phyloP scores from a whole-genome alignment of 2,797 vertebrate genomes.

The Enoplosus armatus region DNA sequence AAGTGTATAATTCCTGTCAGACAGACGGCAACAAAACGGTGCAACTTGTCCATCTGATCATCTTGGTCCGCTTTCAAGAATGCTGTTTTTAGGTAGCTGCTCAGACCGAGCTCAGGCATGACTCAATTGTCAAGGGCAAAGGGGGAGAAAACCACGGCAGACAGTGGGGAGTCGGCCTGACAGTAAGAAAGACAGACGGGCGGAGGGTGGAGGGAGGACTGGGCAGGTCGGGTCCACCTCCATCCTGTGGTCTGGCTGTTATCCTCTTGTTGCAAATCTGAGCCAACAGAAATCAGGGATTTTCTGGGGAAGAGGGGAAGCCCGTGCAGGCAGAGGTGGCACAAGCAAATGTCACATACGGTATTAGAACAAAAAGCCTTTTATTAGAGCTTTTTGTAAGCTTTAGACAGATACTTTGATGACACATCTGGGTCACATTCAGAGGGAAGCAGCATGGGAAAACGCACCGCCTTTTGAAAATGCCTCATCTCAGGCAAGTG shows the following conservation, averaged over 20 bases:
- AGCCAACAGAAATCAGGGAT: slow-evolving; percentile 52
- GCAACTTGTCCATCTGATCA: slow-evolving; percentile 26
- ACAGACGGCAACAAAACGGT: background rate
- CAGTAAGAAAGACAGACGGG: slow-evolving; percentile 54
- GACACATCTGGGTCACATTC: slow-evolving; percentile 60
- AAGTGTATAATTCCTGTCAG: slow-evolving; percentile 16
- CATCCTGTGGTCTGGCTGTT: slow-evolving; percentile 58
- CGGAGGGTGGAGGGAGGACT: slow-evolving; percentile 37
- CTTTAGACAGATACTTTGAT: slow-evolving; percentile 42
- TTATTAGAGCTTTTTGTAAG: slow-evolving; percentile 44
- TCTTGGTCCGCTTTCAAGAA: slow-evolving; percentile 41
- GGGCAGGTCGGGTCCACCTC: slow-evolving; percentile 67
- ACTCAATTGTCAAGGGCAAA: slow-evolving; percentile 61
- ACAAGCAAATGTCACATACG: slow-evolving; percentile 19
- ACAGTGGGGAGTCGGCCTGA: slow-evolving; percentile 74
- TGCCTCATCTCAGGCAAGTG: slow-evolving; percentile 22
- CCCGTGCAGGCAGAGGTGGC: slow-evolving; percentile 17
- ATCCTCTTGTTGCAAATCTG: slow-evolving; percentile 45
- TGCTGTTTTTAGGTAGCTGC: slow-evolving; percentile 49
- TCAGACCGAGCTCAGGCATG: slow-evolving; percentile 43
- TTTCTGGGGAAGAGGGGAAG: slow-evolving; percentile 36
- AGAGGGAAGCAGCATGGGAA: slow-evolving; percentile 38
- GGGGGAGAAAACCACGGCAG: slow-evolving; percentile 63
- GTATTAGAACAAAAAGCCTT: slow-evolving; percentile 35
- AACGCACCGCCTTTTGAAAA: slow-evolving; percentile 24